A percentile compares a stretch with the other conserved stretches of the same genome.
Conservation (phyloP, 2,113 vertebrate genomes). For the Hemibagrus wyckioides region DNA sequence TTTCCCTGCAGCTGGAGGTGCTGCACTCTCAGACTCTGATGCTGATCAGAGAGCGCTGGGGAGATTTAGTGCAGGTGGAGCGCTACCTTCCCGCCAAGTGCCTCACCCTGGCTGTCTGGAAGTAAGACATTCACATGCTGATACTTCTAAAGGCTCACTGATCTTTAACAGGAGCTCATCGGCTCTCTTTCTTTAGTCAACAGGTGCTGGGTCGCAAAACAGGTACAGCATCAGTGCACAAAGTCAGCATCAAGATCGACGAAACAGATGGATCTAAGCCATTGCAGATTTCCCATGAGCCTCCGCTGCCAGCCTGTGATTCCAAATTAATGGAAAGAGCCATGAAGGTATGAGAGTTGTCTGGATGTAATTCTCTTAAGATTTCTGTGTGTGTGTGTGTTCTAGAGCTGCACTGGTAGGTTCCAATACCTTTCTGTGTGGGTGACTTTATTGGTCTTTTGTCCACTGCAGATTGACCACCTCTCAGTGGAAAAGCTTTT, state of each 20-base stretch:
- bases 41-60: slow-evolving; percentile 96
- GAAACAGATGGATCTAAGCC: slow-evolving; percentile 95
- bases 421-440: neutral
- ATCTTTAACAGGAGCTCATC: neutral
- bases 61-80: slow-evolving; percentile 98
- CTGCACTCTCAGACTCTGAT: slow-evolving; percentile 95
- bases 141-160: neutral
- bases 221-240: slow-evolving; percentile 90
- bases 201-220: slow-evolving; percentile 95
- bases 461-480: slow-evolving; percentile 87
- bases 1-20: slow-evolving; percentile 97
- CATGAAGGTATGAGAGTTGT: slow-evolving; percentile 83
- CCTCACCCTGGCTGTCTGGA: slow-evolving; percentile 95
- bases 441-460: neutral
- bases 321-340: slow-evolving; percentile 95
- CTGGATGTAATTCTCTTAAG: neutral
- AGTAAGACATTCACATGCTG: slow-evolving; percentile 76
- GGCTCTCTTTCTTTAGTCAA: slow-evolving; percentile 78
- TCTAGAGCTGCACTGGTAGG: neutral
- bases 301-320: slow-evolving; percentile 91
- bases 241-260: slow-evolving; percentile 96
- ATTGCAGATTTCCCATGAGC: slow-evolving; percentile 96
- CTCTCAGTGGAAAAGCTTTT: slow-evolving; percentile 97
- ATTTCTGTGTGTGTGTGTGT: neutral
- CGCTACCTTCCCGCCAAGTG: slow-evolving; percentile 92